These are phyloP conservation scores for Antennarius maculatus DNA, from an alignment of 2,797 vertebrate species.

Conservation along the genomic window DNA sequence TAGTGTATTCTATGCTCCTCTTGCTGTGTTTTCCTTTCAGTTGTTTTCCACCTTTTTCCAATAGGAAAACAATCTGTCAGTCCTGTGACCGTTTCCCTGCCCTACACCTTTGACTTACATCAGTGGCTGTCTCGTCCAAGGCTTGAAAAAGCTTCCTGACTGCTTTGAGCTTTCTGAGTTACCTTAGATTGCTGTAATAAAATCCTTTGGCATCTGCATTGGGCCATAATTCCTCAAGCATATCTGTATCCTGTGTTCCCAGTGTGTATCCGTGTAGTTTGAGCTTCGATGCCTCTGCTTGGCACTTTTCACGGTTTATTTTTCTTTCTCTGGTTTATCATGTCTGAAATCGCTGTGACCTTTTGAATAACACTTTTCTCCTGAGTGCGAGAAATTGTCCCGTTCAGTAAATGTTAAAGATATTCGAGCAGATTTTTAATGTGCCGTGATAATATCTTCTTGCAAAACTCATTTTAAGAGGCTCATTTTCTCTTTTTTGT, in stretches of 20 bases:
- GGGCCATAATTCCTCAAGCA: conserved; percentile 28
- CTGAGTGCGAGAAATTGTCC: conserved; percentile 24
- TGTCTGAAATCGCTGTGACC: conserved; percentile 8
- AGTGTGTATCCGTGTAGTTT: background rate
- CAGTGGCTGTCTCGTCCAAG: background rate
- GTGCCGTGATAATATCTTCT: conserved; percentile 19
- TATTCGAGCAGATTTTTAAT: conserved; percentile 20
- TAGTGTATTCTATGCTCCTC: conserved; percentile 8
- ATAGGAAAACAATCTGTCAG: conserved; percentile 9
- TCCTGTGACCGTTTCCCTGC: conserved; percentile 10
- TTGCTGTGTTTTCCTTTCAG: background rate
- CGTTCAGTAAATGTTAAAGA: conserved; percentile 18
- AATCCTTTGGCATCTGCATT: conserved; percentile 36
- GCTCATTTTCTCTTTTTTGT: background rate
- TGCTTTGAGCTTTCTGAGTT: conserved; percentile 18
- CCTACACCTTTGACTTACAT: conserved; percentile 16
- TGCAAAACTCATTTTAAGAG: conserved; percentile 35
- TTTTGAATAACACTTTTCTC: conserved; percentile 34
- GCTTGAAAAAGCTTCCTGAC: conserved; percentile 17
- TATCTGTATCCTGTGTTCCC: conserved; percentile 20
- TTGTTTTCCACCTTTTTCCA: conserved; percentile 4
- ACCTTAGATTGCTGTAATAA: conserved; percentile 22
- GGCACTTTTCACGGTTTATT: conserved; percentile 19
- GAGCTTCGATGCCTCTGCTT: conserved; percentile 13
- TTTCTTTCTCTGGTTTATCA: conserved; percentile 19